Conservation (phyloP, 2,797 vertebrate species). For the Myripristis murdjan region DNA sequence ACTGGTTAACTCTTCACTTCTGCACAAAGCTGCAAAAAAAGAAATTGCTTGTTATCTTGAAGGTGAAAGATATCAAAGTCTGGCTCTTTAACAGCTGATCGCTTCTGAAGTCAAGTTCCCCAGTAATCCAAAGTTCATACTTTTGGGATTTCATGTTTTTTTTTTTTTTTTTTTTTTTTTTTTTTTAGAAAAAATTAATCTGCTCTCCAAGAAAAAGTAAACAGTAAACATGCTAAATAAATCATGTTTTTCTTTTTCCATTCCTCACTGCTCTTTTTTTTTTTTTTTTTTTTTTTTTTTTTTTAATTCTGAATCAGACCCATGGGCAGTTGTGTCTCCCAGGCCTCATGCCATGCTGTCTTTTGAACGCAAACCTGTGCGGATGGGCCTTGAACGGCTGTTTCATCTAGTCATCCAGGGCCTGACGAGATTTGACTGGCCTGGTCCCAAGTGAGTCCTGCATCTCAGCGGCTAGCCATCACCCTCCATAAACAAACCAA, state of each 20-base stretch:
- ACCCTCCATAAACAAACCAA: constrained; percentile 78
- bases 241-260: constrained; percentile 78
- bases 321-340: constrained; percentile 75
- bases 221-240: constrained; percentile 88
- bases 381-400: constrained; percentile 80
- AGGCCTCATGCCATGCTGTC: constrained; percentile 77
- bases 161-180: constrained; percentile 64
- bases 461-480: constrained; percentile 79
- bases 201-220: constrained; percentile 79
- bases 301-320: constrained; percentile 72
- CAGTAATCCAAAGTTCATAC: constrained; percentile 60
- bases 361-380: constrained; percentile 83
- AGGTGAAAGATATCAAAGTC: constrained; percentile 74
- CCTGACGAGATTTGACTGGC: constrained; percentile 84
- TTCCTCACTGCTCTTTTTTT: constrained; percentile 49
- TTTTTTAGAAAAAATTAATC: constrained; percentile 77
- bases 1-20: constrained; percentile 43
- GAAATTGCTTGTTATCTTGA: constrained; percentile 39
- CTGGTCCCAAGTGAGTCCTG: constrained; percentile 79
- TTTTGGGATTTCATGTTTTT: constrained; percentile 66
- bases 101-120: constrained; percentile 68
- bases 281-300: constrained; percentile 44
- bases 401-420: constrained; percentile 82
- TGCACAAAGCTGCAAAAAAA: constrained; percentile 11
- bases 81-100: constrained; percentile 69